Evolutionary conservation across 1,140 invertebrate genomes (phyloP).

Genomic region (Wiebesia pumilae): DNA sequence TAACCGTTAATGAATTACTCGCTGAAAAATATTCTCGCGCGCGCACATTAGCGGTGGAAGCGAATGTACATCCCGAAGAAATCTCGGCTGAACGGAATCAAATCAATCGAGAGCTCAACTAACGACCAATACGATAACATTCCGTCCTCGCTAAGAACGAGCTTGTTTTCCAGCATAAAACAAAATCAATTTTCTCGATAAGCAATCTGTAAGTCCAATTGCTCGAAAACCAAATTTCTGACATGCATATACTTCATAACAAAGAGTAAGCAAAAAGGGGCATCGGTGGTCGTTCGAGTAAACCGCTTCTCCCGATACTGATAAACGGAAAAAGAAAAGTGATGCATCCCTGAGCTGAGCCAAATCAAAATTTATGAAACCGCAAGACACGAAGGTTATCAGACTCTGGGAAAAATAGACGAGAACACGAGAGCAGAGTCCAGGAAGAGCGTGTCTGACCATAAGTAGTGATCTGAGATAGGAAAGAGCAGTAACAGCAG

Average conservation of each 20-base stretch:
- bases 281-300: background rate
- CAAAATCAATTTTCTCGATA: slow-evolving; percentile 40
- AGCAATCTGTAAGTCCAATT: background rate
- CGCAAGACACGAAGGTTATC: slow-evolving; percentile 37
- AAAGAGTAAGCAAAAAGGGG: background rate
- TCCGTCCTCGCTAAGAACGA: background rate
- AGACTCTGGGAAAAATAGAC: slow-evolving; percentile 20
- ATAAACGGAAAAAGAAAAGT: background rate
- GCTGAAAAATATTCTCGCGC: no score
- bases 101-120: slow-evolving; percentile 23
- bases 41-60: no score
- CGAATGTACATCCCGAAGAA: background rate
- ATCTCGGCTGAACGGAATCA: background rate
- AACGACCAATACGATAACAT: background rate
- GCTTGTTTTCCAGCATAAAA: slow-evolving; percentile 26
- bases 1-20: background rate
- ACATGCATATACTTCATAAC: background rate
- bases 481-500: background rate
- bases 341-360: background rate
- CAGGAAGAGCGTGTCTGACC: slow-evolving; percentile 38
- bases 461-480: slow-evolving; percentile 47
- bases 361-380: slow-evolving; percentile 42
- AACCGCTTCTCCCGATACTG: background rate
- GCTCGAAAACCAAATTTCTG: background rate
- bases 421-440: background rate